phyloP scores from a whole-genome alignment of 1,140 invertebrate species.

The Rhopalosiphum padi region DNA sequence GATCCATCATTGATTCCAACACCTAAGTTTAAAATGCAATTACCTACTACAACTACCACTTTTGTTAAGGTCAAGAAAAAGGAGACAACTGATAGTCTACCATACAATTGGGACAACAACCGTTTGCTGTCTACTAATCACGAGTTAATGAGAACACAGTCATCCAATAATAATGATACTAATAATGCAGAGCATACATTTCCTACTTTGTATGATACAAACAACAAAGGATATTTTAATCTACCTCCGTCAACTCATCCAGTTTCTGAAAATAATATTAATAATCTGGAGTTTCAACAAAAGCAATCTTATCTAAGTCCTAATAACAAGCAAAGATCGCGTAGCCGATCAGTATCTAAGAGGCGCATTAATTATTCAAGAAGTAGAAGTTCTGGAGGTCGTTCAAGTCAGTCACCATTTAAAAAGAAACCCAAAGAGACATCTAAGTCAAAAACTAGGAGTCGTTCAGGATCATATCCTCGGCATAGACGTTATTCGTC shows the following conservation, averaged over 20 bases:
- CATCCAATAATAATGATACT: constrained; percentile 35
- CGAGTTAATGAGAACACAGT: constrained; percentile 12
- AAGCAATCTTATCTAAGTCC: constrained; percentile 33
- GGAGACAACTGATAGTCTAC: background rate
- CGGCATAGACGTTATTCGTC: constrained; percentile 53
- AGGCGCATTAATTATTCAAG: constrained; percentile 29
- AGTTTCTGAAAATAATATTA: constrained; percentile 19
- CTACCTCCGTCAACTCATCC: background rate
- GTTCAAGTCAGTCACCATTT: constrained; percentile 55
- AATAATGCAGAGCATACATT: background rate
- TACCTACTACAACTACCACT: constrained; percentile 50
- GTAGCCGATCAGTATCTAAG: constrained; percentile 37
- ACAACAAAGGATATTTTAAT: constrained; percentile 38
- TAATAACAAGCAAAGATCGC: constrained; percentile 36
- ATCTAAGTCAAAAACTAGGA: constrained; percentile 42
- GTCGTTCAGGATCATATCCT: constrained; percentile 49
- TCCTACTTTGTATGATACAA: constrained; percentile 23
- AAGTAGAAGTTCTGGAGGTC: constrained; percentile 49
- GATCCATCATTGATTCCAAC: constrained; percentile 53
- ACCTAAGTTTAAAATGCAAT: constrained; percentile 52
- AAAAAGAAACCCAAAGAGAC: constrained; percentile 50
- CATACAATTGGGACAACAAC: constrained; percentile 39
- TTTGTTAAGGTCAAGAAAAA: constrained; percentile 38
- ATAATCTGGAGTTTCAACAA: constrained; percentile 40
- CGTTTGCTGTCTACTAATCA: constrained; percentile 1